Evolutionary conservation across 2,113 vertebrate species (phyloP).

Genomic region (Atrichornis clamosus): DNA sequence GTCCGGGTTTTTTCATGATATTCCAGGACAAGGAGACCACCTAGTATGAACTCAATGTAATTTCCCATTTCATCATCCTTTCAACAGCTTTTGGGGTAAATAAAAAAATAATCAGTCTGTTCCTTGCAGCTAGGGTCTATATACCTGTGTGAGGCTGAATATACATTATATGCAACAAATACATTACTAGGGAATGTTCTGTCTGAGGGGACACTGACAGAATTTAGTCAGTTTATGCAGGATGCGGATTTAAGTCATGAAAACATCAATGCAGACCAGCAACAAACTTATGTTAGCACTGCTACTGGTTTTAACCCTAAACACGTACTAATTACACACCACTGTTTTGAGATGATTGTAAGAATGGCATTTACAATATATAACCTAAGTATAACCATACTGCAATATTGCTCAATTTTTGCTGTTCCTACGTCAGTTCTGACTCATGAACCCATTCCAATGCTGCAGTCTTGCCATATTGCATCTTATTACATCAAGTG

Average conservation of each 20-base stretch:
- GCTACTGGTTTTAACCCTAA: neutral
- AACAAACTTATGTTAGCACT: neutral
- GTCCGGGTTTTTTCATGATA: neutral
- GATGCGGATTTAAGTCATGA: neutral
- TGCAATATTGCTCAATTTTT: neutral
- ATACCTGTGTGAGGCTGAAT: neutral
- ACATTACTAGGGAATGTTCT: neutral
- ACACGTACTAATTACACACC: neutral
- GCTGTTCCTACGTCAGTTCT: neutral
- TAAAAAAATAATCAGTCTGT: neutral
- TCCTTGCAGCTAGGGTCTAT: neutral
- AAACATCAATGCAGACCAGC: neutral
- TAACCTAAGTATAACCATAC: neutral
- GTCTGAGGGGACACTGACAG: neutral
- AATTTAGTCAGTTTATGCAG: neutral
- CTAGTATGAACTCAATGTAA: neutral
- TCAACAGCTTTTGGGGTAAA: neutral
- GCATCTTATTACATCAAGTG: conserved; percentile 3
- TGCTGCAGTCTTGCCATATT: neutral
- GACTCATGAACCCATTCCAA: neutral
- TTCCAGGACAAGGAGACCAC: neutral
- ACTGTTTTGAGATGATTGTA: neutral
- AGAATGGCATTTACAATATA: neutral
- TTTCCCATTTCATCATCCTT: neutral
- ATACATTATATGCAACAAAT: neutral